These are phyloP conservation scores for Andrena haemorrhoa DNA, from an alignment of 2,888 invertebrate genomes.

Conservation along the genomic window DNA sequence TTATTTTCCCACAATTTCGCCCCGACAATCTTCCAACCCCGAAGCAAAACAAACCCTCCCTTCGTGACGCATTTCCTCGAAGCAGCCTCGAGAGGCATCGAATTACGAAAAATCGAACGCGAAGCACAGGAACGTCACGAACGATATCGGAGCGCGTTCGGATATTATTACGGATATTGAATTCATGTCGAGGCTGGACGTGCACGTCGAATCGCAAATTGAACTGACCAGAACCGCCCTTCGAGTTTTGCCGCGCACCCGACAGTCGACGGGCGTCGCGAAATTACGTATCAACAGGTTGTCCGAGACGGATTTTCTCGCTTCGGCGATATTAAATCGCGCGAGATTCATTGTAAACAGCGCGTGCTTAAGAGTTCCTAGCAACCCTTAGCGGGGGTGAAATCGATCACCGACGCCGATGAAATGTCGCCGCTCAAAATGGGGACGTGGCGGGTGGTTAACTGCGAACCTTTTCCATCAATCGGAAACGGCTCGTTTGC, in stretches of 20 bases:
- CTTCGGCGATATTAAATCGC: conserved; percentile 19
- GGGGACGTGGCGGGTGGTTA: not conserved
- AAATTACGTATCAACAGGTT: conserved; percentile 57
- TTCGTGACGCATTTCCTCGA: not conserved
- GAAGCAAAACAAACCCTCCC: not conserved
- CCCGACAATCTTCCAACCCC: too few relatives aligned
- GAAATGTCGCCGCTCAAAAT: too few relatives aligned
- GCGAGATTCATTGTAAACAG: not conserved
- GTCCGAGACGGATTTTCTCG: conserved; percentile 34
- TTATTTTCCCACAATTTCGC: too few relatives aligned
- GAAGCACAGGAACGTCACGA: conserved; percentile 4
- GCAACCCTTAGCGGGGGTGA: too few relatives aligned
- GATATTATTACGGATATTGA: conserved; percentile 65
- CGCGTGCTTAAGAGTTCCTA: too few relatives aligned
- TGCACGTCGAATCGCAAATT: conserved; percentile 48
- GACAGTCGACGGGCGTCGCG: conserved; percentile 9
- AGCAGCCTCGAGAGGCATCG: not conserved
- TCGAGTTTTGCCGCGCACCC: conserved; percentile 17
- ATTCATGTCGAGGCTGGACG: conserved; percentile 43
- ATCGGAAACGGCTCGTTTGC: not conserved
- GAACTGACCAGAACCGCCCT: conserved; percentile 35
- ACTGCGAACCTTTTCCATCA: not conserved
- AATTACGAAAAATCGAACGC: conserved; percentile 4
- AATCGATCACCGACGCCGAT: too few relatives aligned
- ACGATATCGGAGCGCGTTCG: conserved; percentile 39